These are phyloP conservation scores for Goniozus legneri DNA, from an alignment of 1,140 invertebrate species.

Conservation along the genomic window DNA sequence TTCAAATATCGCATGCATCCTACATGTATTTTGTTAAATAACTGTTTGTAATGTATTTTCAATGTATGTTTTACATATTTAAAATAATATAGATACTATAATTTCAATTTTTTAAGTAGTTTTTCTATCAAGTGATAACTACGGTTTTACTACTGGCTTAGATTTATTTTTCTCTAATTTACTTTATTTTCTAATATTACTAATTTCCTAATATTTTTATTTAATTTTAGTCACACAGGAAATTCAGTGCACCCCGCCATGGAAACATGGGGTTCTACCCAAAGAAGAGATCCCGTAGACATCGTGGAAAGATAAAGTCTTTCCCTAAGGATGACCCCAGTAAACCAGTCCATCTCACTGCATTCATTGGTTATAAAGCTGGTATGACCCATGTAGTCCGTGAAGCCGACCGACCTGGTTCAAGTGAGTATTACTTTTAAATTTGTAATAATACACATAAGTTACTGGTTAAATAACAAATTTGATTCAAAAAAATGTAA, in stretches of 20 bases:
- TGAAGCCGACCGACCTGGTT: slow-evolving; percentile 98
- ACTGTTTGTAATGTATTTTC: no score
- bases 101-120: no score
- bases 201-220: slow-evolving; percentile 6
- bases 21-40: no score
- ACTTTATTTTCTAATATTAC: no score
- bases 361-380: slow-evolving; percentile 98
- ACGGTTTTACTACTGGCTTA: no score
- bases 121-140: no score
- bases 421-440: slow-evolving; percentile 86
- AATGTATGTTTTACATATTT: no score
- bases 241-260: slow-evolving; percentile 98
- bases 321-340: slow-evolving; percentile 98
- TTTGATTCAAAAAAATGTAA: no score
- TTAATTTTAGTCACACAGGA: slow-evolving; percentile 91
- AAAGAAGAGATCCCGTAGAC: slow-evolving; percentile 91
- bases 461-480: no score
- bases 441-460: slow-evolving; percentile 13
- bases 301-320: slow-evolving; percentile 98
- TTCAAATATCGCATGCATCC: no score
- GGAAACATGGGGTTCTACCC: slow-evolving; percentile 99
- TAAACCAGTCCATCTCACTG: slow-evolving; percentile 97
- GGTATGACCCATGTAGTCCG: slow-evolving; percentile 99
- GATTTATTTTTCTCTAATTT: no score
- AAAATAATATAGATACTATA: no score